These are phyloP conservation scores for Erynnis tages DNA, from an alignment of 2,888 invertebrate genomes.

Conservation along the genomic window DNA sequence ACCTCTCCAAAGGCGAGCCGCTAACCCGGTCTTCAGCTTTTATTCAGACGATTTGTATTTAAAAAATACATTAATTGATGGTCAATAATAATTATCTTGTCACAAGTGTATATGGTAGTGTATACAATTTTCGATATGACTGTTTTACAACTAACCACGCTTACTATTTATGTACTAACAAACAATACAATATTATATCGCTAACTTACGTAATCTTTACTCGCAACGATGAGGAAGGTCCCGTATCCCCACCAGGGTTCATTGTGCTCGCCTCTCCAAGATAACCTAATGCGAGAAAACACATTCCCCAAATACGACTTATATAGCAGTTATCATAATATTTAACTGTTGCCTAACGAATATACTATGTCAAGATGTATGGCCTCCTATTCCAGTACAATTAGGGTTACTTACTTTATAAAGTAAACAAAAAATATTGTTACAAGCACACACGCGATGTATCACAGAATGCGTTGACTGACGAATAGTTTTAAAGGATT, in stretches of 20 bases:
- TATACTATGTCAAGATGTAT: conserved; percentile 16
- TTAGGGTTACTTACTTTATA: conserved; percentile 3
- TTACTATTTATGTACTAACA: too few species aligned
- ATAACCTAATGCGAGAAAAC: conserved; percentile 61
- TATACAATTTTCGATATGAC: too few species aligned
- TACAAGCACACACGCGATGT: conserved; percentile 4
- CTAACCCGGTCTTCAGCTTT: too few species aligned
- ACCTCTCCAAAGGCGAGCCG: too few species aligned
- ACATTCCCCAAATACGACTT: conserved; percentile 46
- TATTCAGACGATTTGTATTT: too few species aligned
- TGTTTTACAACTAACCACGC: too few species aligned
- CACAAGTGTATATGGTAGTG: too few species aligned
- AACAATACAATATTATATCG: too few species aligned
- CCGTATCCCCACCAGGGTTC: conserved; percentile 42
- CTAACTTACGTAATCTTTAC: not conserved
- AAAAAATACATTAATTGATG: too few species aligned
- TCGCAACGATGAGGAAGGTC: not conserved
- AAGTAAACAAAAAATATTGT: conserved; percentile 16
- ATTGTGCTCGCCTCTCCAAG: conserved; percentile 46
- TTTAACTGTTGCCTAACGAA: conserved; percentile 44
- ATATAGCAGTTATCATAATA: conserved; percentile 55
- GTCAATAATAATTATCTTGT: too few species aligned
- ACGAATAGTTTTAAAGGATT: conserved; percentile 10
- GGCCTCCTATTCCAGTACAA: not conserved
- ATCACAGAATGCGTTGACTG: conserved; percentile 3